A percentile compares a stretch with the other conserved stretches of the same genome.
These are phyloP conservation scores for Parnassius mnemosyne DNA, from an alignment of 2,888 invertebrate species.

Conservation along the genomic window DNA sequence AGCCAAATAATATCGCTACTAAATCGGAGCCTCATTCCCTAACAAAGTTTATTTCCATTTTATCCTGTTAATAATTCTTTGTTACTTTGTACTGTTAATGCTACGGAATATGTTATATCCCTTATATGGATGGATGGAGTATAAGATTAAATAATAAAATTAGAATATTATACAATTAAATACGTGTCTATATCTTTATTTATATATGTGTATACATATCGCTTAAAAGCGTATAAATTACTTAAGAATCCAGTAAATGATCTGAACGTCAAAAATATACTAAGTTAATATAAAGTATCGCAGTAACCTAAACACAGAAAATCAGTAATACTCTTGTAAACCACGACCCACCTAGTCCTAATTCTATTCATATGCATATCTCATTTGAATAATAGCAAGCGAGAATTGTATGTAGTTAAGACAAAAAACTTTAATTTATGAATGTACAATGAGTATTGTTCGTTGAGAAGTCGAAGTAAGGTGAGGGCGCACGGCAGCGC, in stretches of 20 bases:
- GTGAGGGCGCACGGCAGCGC: slow-evolving; percentile 40
- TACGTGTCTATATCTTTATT: no score
- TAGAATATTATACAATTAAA: no score
- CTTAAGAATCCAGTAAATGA: no score
- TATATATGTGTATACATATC: no score
- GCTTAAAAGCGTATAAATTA: no score
- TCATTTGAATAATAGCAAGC: slow-evolving; percentile 60
- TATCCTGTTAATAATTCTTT: slow-evolving; percentile 12
- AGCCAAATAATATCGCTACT: slow-evolving; percentile 50
- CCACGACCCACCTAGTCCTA: slow-evolving; percentile 42
- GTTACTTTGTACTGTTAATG: no score
- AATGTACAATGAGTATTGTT: slow-evolving; percentile 57
- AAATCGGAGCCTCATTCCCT: slow-evolving; percentile 31
- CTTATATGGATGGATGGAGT: no score
- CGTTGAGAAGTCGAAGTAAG: slow-evolving; percentile 36
- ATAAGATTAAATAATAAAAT: no score
- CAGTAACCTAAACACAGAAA: slow-evolving; percentile 18
- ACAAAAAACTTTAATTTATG: slow-evolving; percentile 50
- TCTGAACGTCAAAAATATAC: neutral
- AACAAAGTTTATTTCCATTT: slow-evolving; percentile 29
- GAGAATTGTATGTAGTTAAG: slow-evolving; percentile 45
- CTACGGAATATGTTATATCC: no score
- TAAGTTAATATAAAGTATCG: neutral
- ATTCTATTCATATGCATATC: slow-evolving; percentile 42
- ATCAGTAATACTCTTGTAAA: slow-evolving; percentile 34